Percentiles rank a stretch among this genome's conserved stretches.
phyloP scores from a whole-genome alignment of 2,888 invertebrate genomes.

The Pseudanteris insignis region DNA sequence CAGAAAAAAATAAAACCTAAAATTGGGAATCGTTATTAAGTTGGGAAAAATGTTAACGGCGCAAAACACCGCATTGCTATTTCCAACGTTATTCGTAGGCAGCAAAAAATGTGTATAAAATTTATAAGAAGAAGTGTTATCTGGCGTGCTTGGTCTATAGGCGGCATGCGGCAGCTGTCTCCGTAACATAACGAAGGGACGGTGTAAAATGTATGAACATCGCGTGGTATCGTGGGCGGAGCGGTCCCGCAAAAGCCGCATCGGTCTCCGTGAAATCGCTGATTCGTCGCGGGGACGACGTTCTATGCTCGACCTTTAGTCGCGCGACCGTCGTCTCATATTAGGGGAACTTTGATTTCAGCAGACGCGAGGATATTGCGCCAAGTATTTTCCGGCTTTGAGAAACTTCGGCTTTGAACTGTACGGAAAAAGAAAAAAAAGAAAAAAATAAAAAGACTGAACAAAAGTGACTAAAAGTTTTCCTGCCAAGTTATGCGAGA shows the following conservation, averaged over 20 bases:
- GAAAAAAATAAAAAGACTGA: constrained; percentile 14
- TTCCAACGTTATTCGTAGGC: constrained; percentile 7
- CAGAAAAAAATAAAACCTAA: background rate
- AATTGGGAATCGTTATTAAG: too few species aligned
- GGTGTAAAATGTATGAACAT: constrained; percentile 59
- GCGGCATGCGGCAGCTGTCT: constrained; percentile 48
- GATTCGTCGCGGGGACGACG: constrained; percentile 62
- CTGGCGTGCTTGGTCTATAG: constrained; percentile 13
- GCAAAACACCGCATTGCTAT: constrained; percentile 2
- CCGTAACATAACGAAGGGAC: constrained; percentile 61
- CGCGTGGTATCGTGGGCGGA: constrained; percentile 62
- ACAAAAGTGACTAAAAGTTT: constrained; percentile 19
- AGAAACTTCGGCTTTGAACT: constrained; percentile 24
- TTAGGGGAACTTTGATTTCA: constrained; percentile 46
- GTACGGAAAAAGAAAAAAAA: constrained; percentile 1
- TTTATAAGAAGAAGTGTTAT: constrained; percentile 27
- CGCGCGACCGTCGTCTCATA: constrained; percentile 56
- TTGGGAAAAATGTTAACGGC: background rate
- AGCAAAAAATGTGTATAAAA: constrained; percentile 19
- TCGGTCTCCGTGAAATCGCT: constrained; percentile 65
- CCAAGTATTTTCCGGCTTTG: constrained; percentile 34
- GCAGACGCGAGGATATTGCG: constrained; percentile 50
- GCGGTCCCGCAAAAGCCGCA: constrained; percentile 64
- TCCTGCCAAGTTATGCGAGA: constrained; percentile 4
- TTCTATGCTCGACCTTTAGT: constrained; percentile 55